A percentile compares a stretch with the other conserved stretches of the same genome.
Conservation (phyloP, 2,113 vertebrate genomes). For the Brienomyrus brachyistius region DNA sequence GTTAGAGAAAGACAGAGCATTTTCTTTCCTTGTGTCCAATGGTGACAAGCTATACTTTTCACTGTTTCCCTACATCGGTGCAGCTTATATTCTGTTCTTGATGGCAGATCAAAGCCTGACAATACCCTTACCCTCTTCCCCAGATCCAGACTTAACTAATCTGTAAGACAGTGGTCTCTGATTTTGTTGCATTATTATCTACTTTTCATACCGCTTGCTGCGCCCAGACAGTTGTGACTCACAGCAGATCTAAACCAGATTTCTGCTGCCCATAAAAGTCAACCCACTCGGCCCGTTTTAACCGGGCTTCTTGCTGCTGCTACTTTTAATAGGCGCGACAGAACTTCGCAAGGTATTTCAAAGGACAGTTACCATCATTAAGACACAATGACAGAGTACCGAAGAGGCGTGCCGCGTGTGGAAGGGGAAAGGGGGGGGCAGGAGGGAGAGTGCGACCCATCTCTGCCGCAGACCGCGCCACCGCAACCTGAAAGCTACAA, state of each 20-base stretch:
- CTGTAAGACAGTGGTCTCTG: conserved; percentile 22
- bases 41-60: conserved; percentile 25
- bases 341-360: neutral
- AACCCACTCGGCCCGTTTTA: neutral
- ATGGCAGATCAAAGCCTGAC: conserved; percentile 45
- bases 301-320: neutral
- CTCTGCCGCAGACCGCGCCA: conserved; percentile 35
- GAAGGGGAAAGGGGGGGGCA: neutral
- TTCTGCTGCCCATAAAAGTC: neutral
- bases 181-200: conserved; percentile 1
- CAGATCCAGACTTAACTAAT: conserved; percentile 37
- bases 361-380: neutral
- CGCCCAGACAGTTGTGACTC: neutral
- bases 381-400: neutral
- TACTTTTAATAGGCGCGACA: neutral
- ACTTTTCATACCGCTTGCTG: neutral
- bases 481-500: conserved; percentile 41
- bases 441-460: conserved; percentile 6
- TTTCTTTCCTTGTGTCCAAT: conserved; percentile 8
- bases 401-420: neutral
- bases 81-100: conserved; percentile 34
- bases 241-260: neutral
- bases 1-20: neutral
- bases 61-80: conserved; percentile 26
- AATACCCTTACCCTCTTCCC: conserved; percentile 23